These are phyloP conservation scores for Catharus bicknelli DNA, from an alignment of 2,113 vertebrate species.

Conservation along the genomic window DNA sequence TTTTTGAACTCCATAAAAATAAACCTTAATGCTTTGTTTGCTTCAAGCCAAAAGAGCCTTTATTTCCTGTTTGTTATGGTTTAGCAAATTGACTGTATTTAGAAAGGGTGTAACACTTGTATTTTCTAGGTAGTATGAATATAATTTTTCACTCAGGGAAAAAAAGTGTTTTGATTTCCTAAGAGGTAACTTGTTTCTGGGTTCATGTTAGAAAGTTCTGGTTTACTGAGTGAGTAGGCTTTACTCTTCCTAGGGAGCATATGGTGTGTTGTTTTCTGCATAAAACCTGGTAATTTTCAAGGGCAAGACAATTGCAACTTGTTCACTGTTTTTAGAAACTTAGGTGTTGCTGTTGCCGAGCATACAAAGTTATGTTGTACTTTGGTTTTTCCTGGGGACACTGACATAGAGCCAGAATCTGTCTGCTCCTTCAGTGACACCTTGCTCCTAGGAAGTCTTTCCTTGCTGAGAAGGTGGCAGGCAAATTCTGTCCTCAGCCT, in stretches of 20 bases:
- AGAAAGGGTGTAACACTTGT: neutral
- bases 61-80: neutral
- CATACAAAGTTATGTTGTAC: neutral
- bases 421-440: neutral
- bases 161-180: neutral
- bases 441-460: neutral
- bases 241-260: neutral
- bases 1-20: neutral
- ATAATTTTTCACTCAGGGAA: neutral
- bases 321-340: constrained; percentile 6
- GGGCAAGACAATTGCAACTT: neutral
- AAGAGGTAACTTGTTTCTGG: neutral
- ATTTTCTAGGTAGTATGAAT: neutral
- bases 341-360: neutral
- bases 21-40: neutral
- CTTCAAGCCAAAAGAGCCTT: neutral
- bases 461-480: neutral
- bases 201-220: neutral
- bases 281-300: constrained; percentile 11
- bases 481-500: neutral
- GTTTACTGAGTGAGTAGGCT: neutral
- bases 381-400: neutral
- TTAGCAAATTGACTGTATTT: neutral
- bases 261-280: neutral
- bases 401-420: neutral